These are phyloP conservation scores for Trogon surrucura DNA, from an alignment of 2,113 vertebrate genomes.

Conservation along the genomic window DNA sequence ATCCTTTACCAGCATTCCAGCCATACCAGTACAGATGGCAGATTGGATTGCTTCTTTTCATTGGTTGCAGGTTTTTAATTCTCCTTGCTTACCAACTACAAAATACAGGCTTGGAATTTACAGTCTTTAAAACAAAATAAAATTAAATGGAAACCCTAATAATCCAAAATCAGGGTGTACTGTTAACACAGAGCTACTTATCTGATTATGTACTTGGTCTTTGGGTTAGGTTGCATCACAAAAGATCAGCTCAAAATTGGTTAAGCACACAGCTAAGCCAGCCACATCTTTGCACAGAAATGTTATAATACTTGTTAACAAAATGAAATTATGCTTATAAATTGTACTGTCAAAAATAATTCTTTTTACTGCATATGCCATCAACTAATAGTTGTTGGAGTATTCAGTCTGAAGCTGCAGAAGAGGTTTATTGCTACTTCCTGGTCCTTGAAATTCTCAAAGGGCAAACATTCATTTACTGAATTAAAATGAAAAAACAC, in stretches of 20 bases:
- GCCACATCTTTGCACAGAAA: conserved; percentile 10
- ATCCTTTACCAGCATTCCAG: conserved; percentile 18
- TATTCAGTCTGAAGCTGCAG: background rate
- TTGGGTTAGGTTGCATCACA: background rate
- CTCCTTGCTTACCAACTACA: background rate
- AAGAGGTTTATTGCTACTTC: conserved; percentile 16
- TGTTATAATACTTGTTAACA: background rate
- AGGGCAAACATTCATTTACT: background rate
- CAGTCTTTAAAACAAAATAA: background rate
- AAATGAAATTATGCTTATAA: conserved; percentile 36
- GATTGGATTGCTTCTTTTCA: background rate
- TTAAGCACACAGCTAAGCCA: conserved; percentile 4
- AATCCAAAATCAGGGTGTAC: background rate
- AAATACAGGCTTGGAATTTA: background rate
- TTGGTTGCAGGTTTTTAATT: background rate
- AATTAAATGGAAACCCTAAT: background rate
- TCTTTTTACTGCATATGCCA: background rate
- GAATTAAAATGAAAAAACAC: conserved; percentile 37
- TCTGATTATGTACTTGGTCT: background rate
- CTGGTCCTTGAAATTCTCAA: conserved; percentile 24
- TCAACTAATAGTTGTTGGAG: background rate
- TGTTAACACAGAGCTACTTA: background rate
- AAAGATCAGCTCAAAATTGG: background rate
- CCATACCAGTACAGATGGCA: conserved; percentile 1
- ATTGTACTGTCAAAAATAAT: conserved; percentile 7